phyloP scores from a whole-genome alignment of 2,888 invertebrate genomes.

The Callyntrura guangdongensis region DNA sequence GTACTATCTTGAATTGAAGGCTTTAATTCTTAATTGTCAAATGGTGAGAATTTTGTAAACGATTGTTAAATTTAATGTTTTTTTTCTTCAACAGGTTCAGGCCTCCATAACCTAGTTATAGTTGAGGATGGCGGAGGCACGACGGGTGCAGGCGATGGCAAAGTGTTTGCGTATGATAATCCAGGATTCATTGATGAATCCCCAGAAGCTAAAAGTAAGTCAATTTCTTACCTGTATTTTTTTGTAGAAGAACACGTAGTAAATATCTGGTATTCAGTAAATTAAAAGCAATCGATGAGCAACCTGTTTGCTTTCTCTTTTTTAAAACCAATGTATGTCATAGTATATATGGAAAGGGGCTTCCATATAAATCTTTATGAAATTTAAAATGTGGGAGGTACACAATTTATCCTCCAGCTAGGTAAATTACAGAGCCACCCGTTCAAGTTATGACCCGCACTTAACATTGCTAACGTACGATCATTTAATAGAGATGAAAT shows the following conservation, averaged over 20 bases:
- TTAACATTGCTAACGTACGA: conserved; percentile 17
- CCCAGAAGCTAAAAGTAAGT: conserved; percentile 76
- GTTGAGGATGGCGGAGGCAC: conserved; percentile 81
- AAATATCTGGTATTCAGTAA: neutral
- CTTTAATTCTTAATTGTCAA: neutral
- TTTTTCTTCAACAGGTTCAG: conserved; percentile 78
- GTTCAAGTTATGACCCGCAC: neutral
- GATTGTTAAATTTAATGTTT: conserved; percentile 6
- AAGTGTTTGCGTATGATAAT: conserved; percentile 82
- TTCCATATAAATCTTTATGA: neutral
- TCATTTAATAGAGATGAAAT: conserved; percentile 45
- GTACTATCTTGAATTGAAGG: neutral
- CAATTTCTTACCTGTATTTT: neutral
- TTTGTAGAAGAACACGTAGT: neutral
- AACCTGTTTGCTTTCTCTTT: too few species aligned
- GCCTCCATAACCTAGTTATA: conserved; percentile 82
- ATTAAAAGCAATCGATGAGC: neutral
- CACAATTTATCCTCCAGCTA: conserved; percentile 19
- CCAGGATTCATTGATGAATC: conserved; percentile 81
- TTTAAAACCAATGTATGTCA: neutral
- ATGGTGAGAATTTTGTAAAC: neutral
- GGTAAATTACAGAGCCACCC: neutral
- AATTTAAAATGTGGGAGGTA: conserved; percentile 43
- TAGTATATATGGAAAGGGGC: neutral
- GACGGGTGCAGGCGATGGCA: conserved; percentile 55